Evolutionary conservation across 2,113 vertebrate species (phyloP).

Genomic region (Tylochromis polylepis): DNA sequence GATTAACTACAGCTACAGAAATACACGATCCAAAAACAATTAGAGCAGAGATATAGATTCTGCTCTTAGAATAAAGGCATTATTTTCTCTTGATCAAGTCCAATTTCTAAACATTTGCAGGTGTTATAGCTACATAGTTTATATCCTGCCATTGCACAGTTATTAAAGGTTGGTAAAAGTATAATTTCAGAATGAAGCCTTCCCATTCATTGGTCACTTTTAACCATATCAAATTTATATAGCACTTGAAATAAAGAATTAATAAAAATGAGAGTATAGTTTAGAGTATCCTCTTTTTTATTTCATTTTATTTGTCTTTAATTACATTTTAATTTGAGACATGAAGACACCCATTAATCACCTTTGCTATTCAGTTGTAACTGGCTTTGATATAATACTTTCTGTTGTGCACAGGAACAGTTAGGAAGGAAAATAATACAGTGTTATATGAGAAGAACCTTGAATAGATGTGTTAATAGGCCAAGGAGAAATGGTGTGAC

Average conservation of each 20-base stretch:
- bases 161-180: not conserved
- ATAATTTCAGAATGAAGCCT: not conserved
- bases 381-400: not conserved
- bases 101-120: not conserved
- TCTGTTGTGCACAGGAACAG: not conserved
- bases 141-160: not conserved
- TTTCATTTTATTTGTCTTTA: not conserved
- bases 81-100: not conserved
- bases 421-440: not conserved
- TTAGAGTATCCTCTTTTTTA: not conserved
- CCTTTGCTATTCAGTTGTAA: not conserved
- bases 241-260: not conserved
- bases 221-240: not conserved
- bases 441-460: not conserved
- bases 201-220: not conserved
- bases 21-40: not conserved
- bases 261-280: not conserved
- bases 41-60: not conserved
- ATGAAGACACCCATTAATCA: not conserved
- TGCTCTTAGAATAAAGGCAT: not conserved
- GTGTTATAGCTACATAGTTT: not conserved
- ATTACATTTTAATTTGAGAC: not conserved
- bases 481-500: not conserved
- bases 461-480: not conserved
- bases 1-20: not conserved